phyloP scores from a whole-genome alignment of 2,113 vertebrate species.

The Bagarius yarrelli region DNA sequence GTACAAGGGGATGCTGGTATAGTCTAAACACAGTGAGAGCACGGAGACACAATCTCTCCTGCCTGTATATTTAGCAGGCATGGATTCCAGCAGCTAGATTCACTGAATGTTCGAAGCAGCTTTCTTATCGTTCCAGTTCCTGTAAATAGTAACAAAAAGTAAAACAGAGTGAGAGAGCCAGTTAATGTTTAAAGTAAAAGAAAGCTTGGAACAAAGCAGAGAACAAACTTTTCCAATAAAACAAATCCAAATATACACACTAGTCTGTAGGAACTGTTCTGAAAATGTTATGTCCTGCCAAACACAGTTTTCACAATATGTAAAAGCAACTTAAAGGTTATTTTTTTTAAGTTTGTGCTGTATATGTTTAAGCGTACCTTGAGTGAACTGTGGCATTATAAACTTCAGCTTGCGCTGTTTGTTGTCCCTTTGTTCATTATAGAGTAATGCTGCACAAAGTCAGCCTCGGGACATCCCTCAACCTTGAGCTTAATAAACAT shows the following conservation, averaged over 20 bases:
- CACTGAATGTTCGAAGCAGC: conserved; percentile 3
- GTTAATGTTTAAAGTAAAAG: background rate
- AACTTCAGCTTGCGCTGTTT: conserved; percentile 50
- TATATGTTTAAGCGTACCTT: conserved; percentile 21
- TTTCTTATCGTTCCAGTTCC: background rate
- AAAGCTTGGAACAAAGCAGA: background rate
- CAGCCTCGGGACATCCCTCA: conserved; percentile 59
- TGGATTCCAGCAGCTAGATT: conserved; percentile 16
- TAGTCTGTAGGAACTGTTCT: background rate
- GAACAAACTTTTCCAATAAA: background rate
- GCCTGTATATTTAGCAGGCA: conserved; percentile 8
- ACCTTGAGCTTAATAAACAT: conserved; percentile 45
- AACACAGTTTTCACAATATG: conserved; percentile 27
- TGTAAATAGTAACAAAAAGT: background rate
- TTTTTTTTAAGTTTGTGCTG: conserved; percentile 29
- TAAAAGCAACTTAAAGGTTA: conserved; percentile 32
- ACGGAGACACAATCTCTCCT: conserved; percentile 14
- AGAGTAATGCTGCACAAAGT: conserved; percentile 47
- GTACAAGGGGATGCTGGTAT: conserved; percentile 56
- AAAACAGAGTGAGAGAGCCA: background rate
- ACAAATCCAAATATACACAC: background rate
- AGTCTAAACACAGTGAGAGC: conserved; percentile 62
- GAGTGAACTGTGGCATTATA: conserved; percentile 38
- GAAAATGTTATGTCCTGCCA: conserved; percentile 17
- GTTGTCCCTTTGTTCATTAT: conserved; percentile 43